Conservation (phyloP, 2,888 invertebrate genomes). For the Amblyteles armatorius region DNA sequence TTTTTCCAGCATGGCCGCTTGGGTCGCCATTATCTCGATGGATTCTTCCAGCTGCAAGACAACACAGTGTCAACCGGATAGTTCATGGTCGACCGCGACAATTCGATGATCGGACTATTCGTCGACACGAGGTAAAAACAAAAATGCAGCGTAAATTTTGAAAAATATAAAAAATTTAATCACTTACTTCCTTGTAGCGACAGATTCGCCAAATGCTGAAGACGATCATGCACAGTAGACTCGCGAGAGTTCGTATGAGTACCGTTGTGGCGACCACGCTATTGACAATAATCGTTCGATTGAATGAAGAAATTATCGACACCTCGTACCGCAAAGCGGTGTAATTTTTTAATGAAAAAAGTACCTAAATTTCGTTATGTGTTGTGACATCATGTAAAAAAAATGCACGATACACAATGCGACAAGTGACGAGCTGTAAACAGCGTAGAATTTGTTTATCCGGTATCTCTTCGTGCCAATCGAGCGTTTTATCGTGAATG, state of each 20-base stretch:
- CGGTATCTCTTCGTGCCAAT: slow-evolving; percentile 45
- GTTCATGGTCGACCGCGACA: background rate
- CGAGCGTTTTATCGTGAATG: slow-evolving; percentile 35
- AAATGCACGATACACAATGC: background rate
- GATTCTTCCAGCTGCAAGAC: slow-evolving; percentile 49
- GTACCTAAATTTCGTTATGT: background rate
- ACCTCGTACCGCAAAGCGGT: too few species aligned
- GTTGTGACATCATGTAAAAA: background rate
- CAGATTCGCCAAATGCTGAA: slow-evolving; percentile 47
- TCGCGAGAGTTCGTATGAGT: background rate
- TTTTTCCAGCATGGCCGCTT: slow-evolving; percentile 54
- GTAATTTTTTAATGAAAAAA: background rate
- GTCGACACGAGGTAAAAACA: background rate
- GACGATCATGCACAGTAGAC: slow-evolving; percentile 48
- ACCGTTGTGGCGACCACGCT: background rate
- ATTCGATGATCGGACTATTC: background rate
- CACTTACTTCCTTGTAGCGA: slow-evolving; percentile 52
- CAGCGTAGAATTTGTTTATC: slow-evolving; percentile 46
- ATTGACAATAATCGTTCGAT: background rate
- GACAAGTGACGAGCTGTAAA: slow-evolving; percentile 9
- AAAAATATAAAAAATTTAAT: background rate
- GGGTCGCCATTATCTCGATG: slow-evolving; percentile 52
- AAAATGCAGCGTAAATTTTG: background rate
- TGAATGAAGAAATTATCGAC: background rate
- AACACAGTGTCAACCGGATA: background rate